Evolutionary conservation across 2,888 invertebrate species (phyloP).

Genomic region (Steinernema scapterisci): DNA sequence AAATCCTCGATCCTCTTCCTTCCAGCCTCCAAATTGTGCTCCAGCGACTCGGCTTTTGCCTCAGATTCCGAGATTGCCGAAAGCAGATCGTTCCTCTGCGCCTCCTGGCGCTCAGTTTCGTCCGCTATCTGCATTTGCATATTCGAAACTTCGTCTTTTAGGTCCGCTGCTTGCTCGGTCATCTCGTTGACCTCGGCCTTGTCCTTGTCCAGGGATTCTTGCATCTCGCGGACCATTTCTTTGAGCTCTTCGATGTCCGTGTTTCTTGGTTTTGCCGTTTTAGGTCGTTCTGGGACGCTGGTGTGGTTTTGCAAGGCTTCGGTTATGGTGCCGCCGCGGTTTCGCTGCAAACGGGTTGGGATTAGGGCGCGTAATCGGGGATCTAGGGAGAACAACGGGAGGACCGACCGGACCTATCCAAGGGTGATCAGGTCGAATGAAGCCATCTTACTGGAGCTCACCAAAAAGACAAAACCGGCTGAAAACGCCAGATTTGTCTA

Average conservation of each 20-base stretch:
- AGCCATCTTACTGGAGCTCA: no score
- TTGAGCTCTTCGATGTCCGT: conserved; percentile 49
- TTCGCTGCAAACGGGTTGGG: background rate
- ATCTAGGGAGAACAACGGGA: no score
- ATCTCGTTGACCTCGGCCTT: background rate
- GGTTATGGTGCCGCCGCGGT: background rate
- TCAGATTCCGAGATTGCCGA: background rate
- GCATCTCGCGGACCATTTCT: conserved; percentile 41
- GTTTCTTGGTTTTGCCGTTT: conserved; percentile 62
- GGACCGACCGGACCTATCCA: no score
- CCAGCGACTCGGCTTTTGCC: background rate
- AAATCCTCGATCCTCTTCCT: conserved; percentile 18
- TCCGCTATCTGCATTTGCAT: background rate
- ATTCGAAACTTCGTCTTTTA: background rate
- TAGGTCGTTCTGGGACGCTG: conserved; percentile 52
- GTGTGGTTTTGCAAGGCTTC: conserved; percentile 37
- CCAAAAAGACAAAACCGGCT: no score
- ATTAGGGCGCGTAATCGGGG: no score
- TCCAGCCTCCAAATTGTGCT: background rate
- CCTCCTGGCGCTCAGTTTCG: background rate
- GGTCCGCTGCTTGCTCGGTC: background rate
- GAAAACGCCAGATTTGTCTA: no score
- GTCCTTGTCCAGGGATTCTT: conserved; percentile 40
- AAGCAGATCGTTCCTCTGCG: background rate
- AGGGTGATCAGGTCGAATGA: no score